Percentiles rank a stretch among this genome's conserved stretches.
These are phyloP conservation scores for Pedetes capensis DNA, from an alignment of 2,113 vertebrate species.

Conservation along the genomic window DNA sequence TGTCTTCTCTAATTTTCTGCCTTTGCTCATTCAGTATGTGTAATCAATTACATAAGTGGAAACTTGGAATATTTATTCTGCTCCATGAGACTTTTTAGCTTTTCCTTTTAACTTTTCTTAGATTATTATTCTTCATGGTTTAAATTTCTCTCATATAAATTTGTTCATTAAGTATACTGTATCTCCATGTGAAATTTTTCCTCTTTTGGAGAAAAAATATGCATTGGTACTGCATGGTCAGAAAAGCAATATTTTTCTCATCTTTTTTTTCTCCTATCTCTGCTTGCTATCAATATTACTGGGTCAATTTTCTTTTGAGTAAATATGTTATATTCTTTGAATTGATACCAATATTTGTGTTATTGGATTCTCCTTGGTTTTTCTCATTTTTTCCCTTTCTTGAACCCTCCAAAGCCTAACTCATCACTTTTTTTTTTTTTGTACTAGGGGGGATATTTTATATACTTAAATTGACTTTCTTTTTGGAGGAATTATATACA, in stretches of 20 bases:
- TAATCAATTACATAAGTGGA: neutral
- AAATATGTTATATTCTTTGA: neutral
- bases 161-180: neutral
- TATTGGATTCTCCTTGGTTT: neutral
- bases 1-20: neutral
- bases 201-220: neutral
- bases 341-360: neutral
- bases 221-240: neutral
- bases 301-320: neutral
- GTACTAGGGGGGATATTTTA: neutral
- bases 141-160: neutral
- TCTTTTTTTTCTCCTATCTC: neutral
- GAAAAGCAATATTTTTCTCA: neutral
- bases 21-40: neutral
- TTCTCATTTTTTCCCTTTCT: neutral
- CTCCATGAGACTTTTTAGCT: neutral
- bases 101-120: neutral
- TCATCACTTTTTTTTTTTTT: neutral
- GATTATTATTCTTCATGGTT: neutral
- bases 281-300: neutral
- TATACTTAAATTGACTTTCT: neutral
- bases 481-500: neutral
- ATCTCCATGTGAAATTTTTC: neutral
- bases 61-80: neutral
- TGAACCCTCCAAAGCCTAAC: neutral